These are phyloP conservation scores for Halichoerus grypus DNA, from an alignment of 2,113 vertebrate species.

Conservation along the genomic window DNA sequence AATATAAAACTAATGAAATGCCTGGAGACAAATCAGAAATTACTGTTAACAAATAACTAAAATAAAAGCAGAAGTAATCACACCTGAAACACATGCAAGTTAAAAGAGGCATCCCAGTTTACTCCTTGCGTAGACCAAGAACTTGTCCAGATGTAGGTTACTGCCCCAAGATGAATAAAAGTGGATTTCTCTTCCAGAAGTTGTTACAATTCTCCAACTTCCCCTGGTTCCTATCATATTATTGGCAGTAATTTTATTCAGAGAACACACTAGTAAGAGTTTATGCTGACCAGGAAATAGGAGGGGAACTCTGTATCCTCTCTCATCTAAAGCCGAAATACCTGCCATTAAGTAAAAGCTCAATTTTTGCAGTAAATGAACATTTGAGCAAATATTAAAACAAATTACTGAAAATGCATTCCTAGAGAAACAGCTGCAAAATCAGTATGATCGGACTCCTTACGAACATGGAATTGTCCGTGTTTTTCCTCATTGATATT, in stretches of 20 bases:
- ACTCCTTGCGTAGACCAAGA: background rate
- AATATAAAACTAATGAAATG: slow-evolving; percentile 8
- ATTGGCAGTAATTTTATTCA: background rate
- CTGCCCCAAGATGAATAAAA: background rate
- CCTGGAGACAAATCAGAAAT: slow-evolving; percentile 29
- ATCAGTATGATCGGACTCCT: background rate
- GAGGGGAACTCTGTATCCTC: background rate
- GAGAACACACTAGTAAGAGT: background rate
- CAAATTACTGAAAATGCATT: background rate
- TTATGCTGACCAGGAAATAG: background rate
- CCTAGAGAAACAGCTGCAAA: background rate
- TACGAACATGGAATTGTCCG: background rate
- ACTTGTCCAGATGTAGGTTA: background rate
- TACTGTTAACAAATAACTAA: background rate
- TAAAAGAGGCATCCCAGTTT: background rate
- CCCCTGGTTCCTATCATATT: background rate
- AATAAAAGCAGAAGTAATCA: background rate
- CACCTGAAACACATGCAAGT: background rate
- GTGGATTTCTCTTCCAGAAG: background rate
- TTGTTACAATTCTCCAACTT: background rate
- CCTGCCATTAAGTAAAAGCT: background rate
- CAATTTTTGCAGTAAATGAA: background rate
- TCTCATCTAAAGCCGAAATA: background rate
- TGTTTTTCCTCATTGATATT: background rate
- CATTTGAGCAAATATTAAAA: background rate